Evolutionary conservation across 2,113 vertebrate species (phyloP).

Genomic region (Phoenicopterus ruber): DNA sequence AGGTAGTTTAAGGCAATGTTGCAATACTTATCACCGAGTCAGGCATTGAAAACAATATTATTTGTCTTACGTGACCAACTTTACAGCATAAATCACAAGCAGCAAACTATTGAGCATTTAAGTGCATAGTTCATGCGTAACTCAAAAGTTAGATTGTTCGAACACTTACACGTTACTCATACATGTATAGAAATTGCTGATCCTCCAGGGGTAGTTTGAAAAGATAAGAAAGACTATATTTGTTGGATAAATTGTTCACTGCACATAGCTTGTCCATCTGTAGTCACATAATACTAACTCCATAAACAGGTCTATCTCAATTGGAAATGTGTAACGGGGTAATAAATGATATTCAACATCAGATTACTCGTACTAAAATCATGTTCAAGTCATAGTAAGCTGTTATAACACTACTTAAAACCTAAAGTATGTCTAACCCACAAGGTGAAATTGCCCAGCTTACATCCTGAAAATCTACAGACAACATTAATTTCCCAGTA

Average conservation of each 20-base stretch:
- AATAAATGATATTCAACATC: constrained; percentile 35
- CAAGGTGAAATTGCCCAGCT: constrained; percentile 14
- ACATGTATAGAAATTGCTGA: neutral
- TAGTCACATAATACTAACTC: neutral
- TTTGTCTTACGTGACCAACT: neutral
- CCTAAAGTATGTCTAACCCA: constrained; percentile 7
- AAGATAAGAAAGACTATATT: neutral
- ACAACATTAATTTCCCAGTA: constrained; percentile 26
- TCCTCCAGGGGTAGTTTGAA: neutral
- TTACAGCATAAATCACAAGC: neutral
- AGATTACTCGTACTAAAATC: constrained; percentile 17
- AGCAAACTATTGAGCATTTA: neutral
- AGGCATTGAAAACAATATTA: neutral
- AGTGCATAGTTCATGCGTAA: neutral
- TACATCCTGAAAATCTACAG: constrained; percentile 39
- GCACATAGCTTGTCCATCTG: neutral
- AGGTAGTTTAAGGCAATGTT: neutral
- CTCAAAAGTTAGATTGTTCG: neutral
- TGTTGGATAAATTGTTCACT: neutral
- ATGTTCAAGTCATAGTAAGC: neutral
- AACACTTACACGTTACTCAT: neutral
- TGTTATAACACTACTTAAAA: constrained; percentile 50
- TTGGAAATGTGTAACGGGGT: neutral
- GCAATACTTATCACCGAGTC: neutral
- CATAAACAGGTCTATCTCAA: neutral